A percentile compares a stretch with the other conserved stretches of the same genome.
phyloP scores from a whole-genome alignment of 1,140 invertebrate genomes.

The Paramacrobiotus metropolitanus region DNA sequence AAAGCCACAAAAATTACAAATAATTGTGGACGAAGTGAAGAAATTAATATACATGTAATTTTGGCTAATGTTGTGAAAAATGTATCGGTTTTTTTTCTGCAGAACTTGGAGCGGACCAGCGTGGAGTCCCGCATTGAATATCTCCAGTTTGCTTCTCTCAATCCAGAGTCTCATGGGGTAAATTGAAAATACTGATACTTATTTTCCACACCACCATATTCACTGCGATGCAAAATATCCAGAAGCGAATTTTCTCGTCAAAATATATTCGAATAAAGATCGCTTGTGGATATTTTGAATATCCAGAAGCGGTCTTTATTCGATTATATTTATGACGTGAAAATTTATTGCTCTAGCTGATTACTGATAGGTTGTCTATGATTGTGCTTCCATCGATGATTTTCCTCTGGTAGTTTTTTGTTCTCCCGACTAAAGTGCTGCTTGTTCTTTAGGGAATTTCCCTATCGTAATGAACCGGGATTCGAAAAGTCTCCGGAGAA shows the following conservation, averaged over 20 bases:
- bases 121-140: slow-evolving; percentile 33
- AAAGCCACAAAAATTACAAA: too few species aligned
- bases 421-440: too few species aligned
- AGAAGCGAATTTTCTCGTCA: neutral
- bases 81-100: slow-evolving; percentile 4
- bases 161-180: slow-evolving; percentile 30
- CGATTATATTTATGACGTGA: neutral
- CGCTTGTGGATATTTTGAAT: neutral
- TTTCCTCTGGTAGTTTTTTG: too few species aligned
- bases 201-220: neutral
- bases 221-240: neutral
- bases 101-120: slow-evolving; percentile 34
- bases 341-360: neutral
- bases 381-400: too few species aligned
- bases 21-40: too few species aligned
- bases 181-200: neutral
- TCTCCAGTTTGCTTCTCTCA: slow-evolving; percentile 32
- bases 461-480: slow-evolving; percentile 37
- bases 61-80: neutral
- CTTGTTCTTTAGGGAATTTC: slow-evolving; percentile 28
- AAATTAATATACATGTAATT: too few species aligned
- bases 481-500: slow-evolving; percentile 27
- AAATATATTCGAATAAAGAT: neutral
- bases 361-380: neutral
- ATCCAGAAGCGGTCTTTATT: neutral